Percentiles rank a stretch among this genome's conserved stretches.
Conservation (phyloP, 2,113 vertebrate species). For the Chiloscyllium plagiosum region DNA sequence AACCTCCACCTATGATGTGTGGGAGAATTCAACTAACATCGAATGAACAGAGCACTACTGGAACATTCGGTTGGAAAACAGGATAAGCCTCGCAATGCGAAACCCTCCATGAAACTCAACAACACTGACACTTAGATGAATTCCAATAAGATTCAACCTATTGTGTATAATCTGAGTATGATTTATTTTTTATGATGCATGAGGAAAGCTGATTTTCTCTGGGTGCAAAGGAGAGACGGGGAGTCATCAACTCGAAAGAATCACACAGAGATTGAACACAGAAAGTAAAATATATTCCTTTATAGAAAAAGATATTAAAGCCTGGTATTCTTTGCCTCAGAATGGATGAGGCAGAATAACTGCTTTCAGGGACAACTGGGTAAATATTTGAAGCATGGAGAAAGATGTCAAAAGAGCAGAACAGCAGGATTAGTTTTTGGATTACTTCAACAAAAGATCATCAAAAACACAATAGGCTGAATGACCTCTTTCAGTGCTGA, state of each 20-base stretch:
- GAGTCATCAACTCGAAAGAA: not conserved
- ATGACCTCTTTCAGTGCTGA: not conserved
- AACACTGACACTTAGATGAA: no score
- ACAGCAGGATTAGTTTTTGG: not conserved
- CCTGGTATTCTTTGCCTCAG: not conserved
- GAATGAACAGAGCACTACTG: no score
- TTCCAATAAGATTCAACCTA: no score
- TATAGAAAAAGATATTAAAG: not conserved
- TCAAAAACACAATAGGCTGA: not conserved
- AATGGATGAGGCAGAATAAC: not conserved
- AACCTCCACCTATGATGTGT: no score
- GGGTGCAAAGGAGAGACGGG: not conserved
- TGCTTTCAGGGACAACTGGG: not conserved
- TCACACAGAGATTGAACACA: not conserved
- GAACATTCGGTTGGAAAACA: no score
- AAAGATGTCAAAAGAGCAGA: not conserved
- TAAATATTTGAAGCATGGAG: not conserved
- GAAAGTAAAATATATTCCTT: not conserved
- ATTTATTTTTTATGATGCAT: not conserved
- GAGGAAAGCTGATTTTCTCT: not conserved
- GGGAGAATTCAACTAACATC: no score
- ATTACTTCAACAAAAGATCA: not conserved
- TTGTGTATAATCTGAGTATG: not conserved
- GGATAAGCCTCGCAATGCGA: no score
- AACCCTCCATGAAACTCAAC: no score